Conservation (phyloP, 2,888 invertebrate species). For the Hedya salicella region DNA sequence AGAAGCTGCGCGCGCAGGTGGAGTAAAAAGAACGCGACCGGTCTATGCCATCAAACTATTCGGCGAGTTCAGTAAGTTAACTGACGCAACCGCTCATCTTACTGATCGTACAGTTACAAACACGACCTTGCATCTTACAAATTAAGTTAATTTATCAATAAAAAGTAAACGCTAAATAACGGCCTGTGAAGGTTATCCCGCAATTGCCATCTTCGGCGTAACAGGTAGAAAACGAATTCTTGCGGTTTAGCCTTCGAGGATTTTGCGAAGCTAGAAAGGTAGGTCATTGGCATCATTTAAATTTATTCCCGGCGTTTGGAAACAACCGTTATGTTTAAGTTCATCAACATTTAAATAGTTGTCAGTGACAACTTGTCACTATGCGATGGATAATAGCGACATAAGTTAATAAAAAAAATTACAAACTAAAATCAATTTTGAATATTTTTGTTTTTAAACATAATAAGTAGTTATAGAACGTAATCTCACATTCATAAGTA, state of each 20-base stretch:
- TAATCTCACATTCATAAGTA: too few species aligned
- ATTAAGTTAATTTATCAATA: conserved; percentile 2
- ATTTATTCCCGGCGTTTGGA: conserved; percentile 11
- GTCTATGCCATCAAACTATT: conserved; percentile 58
- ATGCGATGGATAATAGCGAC: background rate
- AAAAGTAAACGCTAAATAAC: background rate
- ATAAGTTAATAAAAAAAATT: background rate
- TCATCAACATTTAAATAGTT: background rate
- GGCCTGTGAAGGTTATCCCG: background rate
- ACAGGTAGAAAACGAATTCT: conserved; percentile 29
- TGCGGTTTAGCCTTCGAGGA: conserved; percentile 22
- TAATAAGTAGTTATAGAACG: too few species aligned
- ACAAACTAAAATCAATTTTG: too few species aligned
- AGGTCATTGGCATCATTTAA: conserved; percentile 30
- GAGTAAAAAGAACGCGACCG: conserved; percentile 66
- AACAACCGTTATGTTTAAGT: conserved; percentile 6
- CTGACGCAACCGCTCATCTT: conserved; percentile 8
- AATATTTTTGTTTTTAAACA: too few species aligned
- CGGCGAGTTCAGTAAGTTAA: background rate
- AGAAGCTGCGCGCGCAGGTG: conserved; percentile 60
- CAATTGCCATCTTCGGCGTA: conserved; percentile 35
- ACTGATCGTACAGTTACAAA: conserved; percentile 18
- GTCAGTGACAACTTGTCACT: background rate
- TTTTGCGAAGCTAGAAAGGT: conserved; percentile 25
- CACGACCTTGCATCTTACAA: background rate